phyloP scores from a whole-genome alignment of 2,888 invertebrate species.

The Zootermopsis nevadensis region DNA sequence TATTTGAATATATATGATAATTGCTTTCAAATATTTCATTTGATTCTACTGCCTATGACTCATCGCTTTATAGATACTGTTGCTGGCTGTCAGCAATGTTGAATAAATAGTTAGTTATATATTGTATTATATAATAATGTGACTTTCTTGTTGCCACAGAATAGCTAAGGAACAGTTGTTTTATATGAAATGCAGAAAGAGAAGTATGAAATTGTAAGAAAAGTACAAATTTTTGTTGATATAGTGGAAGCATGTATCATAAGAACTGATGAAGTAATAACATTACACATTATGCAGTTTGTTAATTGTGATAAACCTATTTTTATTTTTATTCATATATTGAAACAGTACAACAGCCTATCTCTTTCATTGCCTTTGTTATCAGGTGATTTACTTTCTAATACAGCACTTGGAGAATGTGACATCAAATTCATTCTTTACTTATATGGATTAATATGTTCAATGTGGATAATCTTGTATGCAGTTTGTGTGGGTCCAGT shows the following conservation, averaged over 20 bases:
- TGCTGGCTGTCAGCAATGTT: no score
- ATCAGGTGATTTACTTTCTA: background rate
- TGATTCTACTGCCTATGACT: no score
- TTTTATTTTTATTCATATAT: background rate
- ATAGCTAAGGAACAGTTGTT: background rate
- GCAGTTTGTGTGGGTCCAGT: background rate
- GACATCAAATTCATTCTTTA: background rate
- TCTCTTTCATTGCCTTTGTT: background rate
- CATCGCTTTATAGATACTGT: no score
- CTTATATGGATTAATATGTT: background rate
- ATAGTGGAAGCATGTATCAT: background rate
- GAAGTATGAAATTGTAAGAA: background rate
- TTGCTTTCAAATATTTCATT: no score
- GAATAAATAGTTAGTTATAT: background rate
- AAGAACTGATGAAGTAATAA: background rate
- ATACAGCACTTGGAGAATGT: background rate
- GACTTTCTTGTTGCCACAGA: background rate
- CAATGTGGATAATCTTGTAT: background rate
- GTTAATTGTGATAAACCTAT: background rate
- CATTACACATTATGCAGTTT: background rate
- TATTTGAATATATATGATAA: no score
- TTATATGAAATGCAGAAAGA: background rate
- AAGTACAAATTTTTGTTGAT: slow-evolving; percentile 8
- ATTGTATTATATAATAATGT: background rate
- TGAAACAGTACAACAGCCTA: background rate